Base-by-base conservation (phyloP, 2,113 vertebrate species). In the Rhizomys pruinosus region DNA sequence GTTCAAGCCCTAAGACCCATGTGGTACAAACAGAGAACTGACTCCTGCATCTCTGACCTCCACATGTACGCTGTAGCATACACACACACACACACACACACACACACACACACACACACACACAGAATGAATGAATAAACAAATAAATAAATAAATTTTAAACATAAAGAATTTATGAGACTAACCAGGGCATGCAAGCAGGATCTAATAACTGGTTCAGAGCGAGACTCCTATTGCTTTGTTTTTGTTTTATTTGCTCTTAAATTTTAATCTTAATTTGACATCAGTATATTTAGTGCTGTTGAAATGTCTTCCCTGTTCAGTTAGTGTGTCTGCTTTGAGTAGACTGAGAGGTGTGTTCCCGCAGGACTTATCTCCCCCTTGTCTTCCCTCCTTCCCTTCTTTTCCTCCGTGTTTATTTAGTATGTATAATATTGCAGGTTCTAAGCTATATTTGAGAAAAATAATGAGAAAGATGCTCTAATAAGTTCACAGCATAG, bases 381-480 rank as follows among this genome's bases (percentile, higher is more conserved):
- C 39, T 32, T 20, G 34, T 8, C 32, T 32, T 47, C 29, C 17
- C 52, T 71, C 13, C 16, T 6, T 59, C n/a, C 6, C 10, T 72
- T 66, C 6, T 7, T 52, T 7, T 7, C 6, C 27, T 64, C 13
- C 37, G 32, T 23, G 29, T 76, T 78, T 80, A n/a, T 68, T 89
- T 64, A 73, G 27, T 68, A 34, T 82, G 52, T 82, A 23, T 69
- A 44, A 71, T 72, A 68, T 69, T 81, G 29, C 27, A 92, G 34
- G 20, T 34, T 19, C 25, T 47, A 12, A 25, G 59, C 1, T n/a
- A 37, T 15, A 6, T 55, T 39, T 73, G 34, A 84, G 27, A 84
- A 63, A 93, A 77, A 93, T 22, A 57, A 90, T 82, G 32, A 66
- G 13, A 91, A 78, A 39, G 32, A 27, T 89, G 59, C 85, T 2